Conservation (phyloP, 2,888 invertebrate genomes). For the Coecobrya sp. region DNA sequence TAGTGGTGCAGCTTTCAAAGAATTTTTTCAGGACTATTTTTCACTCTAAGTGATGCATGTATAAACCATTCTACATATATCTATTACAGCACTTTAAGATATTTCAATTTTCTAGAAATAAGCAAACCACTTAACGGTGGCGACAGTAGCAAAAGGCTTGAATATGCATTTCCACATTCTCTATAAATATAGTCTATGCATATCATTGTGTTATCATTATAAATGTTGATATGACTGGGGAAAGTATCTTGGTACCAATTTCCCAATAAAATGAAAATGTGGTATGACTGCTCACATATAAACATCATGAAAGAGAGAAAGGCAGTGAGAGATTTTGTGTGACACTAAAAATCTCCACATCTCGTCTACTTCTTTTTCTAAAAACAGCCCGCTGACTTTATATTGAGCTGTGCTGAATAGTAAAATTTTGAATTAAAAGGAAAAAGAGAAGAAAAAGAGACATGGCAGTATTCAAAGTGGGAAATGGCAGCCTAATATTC, state of each 20-base stretch:
- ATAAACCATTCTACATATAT: background rate
- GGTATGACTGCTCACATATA: background rate
- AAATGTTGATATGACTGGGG: background rate
- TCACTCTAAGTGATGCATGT: no score
- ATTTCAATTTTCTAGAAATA: background rate
- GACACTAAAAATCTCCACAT: background rate
- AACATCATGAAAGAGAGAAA: background rate
- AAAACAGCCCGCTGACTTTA: background rate
- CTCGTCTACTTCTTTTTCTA: background rate
- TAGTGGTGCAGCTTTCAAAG: background rate
- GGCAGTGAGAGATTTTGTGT: background rate
- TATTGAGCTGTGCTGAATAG: background rate
- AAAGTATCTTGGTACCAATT: background rate
- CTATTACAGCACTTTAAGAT: background rate
- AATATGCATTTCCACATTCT: background rate
- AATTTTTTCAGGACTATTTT: background rate
- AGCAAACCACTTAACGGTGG: background rate
- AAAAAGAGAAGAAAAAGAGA: background rate
- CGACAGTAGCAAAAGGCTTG: background rate
- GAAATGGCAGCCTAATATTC: background rate
- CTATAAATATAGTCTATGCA: no score
- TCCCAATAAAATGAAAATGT: conserved; percentile 4
- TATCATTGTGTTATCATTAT: background rate
- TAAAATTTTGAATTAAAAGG: background rate
- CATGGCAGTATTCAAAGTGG: background rate